A percentile compares a stretch with the other conserved stretches of the same genome.
Conservation (phyloP, 2,113 vertebrate species). For the Hypocryptadius cinnamomeus region DNA sequence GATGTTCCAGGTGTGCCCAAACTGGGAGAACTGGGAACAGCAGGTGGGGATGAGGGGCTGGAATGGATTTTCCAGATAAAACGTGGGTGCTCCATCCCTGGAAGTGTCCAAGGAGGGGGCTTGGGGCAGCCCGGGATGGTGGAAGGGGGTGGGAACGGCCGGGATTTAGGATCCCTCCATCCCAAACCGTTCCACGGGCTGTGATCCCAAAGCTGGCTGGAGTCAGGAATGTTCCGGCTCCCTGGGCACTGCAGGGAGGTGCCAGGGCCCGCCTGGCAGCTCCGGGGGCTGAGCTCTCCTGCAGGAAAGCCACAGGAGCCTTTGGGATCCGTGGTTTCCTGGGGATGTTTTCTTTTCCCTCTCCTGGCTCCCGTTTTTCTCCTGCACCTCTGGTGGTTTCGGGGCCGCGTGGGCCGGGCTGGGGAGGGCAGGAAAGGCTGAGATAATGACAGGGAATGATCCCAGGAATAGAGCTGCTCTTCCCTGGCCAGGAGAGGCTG, state of each 20-base stretch:
- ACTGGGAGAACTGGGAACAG: not conserved
- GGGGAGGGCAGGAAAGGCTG: not conserved
- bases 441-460: slow-evolving; percentile 33
- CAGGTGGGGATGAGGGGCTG: not conserved
- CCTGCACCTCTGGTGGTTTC: not conserved
- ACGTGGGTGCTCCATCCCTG: not conserved
- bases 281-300: not conserved
- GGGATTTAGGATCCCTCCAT: too few species aligned
- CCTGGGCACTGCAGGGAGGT: not conserved
- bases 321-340: not conserved
- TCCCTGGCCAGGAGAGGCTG: not conserved
- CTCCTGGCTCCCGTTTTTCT: not conserved
- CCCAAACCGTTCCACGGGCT: not conserved
- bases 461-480: slow-evolving; percentile 35
- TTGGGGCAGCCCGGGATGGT: accelerated
- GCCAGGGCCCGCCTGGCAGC: not conserved
- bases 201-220: too few species aligned
- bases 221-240: accelerated
- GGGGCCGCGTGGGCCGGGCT: not conserved
- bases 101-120: accelerated
- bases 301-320: not conserved
- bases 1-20: accelerated
- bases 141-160: not conserved
- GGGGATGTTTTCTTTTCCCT: not conserved
- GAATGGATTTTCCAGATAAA: not conserved